Evolutionary conservation across 92 coral and sea anemone genomes (phyloP).

Genomic region (Parazoanthus atlanticus): DNA sequence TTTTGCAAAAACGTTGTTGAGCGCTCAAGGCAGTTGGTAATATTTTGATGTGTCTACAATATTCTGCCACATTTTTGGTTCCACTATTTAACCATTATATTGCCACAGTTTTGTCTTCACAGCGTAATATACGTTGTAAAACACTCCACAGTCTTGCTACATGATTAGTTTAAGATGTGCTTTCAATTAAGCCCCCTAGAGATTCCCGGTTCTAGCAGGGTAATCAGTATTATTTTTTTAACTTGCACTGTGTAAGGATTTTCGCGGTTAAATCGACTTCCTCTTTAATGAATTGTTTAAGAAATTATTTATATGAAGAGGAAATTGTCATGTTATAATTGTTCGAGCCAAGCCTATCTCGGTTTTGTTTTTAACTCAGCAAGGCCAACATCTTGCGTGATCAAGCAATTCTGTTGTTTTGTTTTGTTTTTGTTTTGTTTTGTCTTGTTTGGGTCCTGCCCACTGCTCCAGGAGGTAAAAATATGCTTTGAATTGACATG

Average conservation of each 20-base stretch:
- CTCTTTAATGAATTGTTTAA: neutral
- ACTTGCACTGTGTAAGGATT: neutral
- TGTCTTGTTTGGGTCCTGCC: neutral
- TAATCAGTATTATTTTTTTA: neutral
- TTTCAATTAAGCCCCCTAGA: neutral
- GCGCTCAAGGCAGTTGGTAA: neutral
- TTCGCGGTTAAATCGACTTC: neutral
- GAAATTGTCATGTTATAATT: slow-evolving; percentile 5
- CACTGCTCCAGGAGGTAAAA: neutral
- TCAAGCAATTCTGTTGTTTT: neutral
- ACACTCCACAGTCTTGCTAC: neutral
- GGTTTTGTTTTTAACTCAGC: neutral
- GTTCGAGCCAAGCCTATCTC: neutral
- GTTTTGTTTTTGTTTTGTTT: neutral
- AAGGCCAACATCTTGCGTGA: neutral
- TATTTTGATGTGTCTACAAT: neutral
- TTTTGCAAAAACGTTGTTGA: neutral
- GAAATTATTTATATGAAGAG: neutral
- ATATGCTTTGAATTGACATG: neutral
- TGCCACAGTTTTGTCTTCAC: neutral
- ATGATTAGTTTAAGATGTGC: neutral
- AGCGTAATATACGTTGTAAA: neutral
- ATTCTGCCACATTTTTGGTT: neutral
- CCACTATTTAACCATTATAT: neutral
- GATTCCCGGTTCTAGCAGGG: neutral